Base-by-base conservation (phyloP, 2,113 vertebrate species). In the Paradoxurus hermaphroditus region DNA sequence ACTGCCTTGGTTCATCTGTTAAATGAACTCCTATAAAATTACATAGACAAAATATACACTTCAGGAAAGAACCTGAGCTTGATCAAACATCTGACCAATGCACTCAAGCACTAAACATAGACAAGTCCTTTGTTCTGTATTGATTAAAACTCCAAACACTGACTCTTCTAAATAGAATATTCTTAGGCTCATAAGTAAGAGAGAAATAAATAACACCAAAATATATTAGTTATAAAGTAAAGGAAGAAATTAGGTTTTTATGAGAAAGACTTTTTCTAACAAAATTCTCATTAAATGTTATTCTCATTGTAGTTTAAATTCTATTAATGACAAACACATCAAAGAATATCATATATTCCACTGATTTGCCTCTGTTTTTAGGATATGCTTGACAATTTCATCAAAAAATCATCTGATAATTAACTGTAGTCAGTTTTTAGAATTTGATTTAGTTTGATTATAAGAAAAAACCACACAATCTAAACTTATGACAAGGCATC, bases 1-100 rank as follows among this genome's bases (percentile, higher is more conserved):
- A 4, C 44, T 86, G 27, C 21, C 73, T 93, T 92, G 46, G 29
- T 97, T 94, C n/a, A 51, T 56, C 27, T 93, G 90, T 16, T 86
- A 90, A 97, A 86, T 79, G 56, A 88, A 97, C 13, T 21, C 51
- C 46, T 46, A 59, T 79, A 91, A 93, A 86, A 67, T 84, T 44
- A 63, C 21, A 81, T 36, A 87, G 34, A 83, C 11, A 9, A 87
- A 95, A 92, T 87, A 86, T 5, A 79, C 16, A 68, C 51, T 75
- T 53, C 11, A 36, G 79, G 46, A 83, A 89, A 96, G 31, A 39
- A 83, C 4, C 31, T 46, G 73, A 51, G 18, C 78, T 94, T 95
- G 46, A 86, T 77, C 62, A 96, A 94, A 93, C 31, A 91, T 56
- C 84, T 95, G 49, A 56, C 44, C 68, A 85, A 68, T 14, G 27